Percentiles rank a stretch among this genome's conserved stretches.
phyloP scores from a whole-genome alignment of 1,140 invertebrate genomes.

The Pentalonia nigronervosa region DNA sequence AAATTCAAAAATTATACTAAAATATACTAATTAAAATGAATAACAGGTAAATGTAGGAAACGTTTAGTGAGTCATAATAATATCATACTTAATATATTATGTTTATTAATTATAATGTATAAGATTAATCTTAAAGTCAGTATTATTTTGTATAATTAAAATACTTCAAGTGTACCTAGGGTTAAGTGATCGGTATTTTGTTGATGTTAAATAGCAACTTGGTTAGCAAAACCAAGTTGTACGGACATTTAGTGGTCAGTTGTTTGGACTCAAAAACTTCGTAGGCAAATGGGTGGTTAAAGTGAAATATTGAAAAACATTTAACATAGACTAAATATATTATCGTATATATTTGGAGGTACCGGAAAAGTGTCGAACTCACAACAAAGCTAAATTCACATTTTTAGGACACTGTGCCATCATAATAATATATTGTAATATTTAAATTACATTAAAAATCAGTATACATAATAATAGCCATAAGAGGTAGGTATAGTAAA shows the following conservation, averaged over 20 bases:
- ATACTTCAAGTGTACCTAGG: background rate
- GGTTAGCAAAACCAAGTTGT: background rate
- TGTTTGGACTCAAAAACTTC: background rate
- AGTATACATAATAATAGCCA: too few relatives aligned
- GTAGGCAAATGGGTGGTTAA: background rate
- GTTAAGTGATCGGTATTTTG: background rate
- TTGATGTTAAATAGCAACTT: background rate
- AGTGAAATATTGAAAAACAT: background rate
- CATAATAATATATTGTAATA: background rate
- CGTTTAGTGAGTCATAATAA: background rate
- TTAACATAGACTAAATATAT: background rate
- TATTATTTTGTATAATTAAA: background rate
- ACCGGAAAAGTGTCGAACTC: background rate
- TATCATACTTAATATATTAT: background rate
- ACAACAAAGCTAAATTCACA: background rate
- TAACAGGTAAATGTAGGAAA: too few relatives aligned
- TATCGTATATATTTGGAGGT: background rate
- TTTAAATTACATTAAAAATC: background rate
- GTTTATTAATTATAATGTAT: too few relatives aligned
- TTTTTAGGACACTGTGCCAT: background rate
- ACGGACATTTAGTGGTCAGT: background rate
- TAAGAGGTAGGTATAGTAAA: background rate
- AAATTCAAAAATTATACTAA: background rate
- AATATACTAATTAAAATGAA: too few relatives aligned
- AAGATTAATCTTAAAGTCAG: background rate